Percentiles rank a stretch among this genome's conserved stretches.
Conservation (phyloP, 2,113 vertebrate genomes). For the Mirounga angustirostris region DNA sequence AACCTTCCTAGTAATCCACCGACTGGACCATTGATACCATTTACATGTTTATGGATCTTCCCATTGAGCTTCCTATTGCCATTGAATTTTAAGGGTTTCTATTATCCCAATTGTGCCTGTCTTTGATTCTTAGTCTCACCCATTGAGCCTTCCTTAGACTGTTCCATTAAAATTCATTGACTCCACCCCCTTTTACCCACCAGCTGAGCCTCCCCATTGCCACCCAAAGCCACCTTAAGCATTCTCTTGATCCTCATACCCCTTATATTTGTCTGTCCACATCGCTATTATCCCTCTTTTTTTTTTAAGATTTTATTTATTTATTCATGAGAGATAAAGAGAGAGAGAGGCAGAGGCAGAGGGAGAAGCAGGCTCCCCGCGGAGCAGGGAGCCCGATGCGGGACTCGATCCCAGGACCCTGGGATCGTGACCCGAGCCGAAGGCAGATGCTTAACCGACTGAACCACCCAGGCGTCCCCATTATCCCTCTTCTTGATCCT, state of each 20-base stretch:
- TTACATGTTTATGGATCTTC: neutral
- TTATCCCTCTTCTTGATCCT: neutral
- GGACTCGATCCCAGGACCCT: too few relatives aligned
- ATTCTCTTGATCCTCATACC: neutral
- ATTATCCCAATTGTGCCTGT: neutral
- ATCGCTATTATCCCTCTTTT: neutral
- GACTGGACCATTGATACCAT: neutral
- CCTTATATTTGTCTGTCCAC: neutral
- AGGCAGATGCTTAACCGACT: too few relatives aligned
- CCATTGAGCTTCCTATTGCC: neutral
- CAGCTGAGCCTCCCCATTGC: neutral
- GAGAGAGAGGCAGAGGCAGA: too few relatives aligned
- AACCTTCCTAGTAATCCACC: neutral
- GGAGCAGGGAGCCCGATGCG: too few relatives aligned
- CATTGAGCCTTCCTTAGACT: neutral
- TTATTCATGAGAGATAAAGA: too few relatives aligned
- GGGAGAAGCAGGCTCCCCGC: too few relatives aligned
- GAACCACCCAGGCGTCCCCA: too few relatives aligned
- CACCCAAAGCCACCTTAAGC: neutral
- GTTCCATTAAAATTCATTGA: neutral
- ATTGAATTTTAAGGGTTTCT: neutral
- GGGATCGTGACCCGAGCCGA: too few relatives aligned
- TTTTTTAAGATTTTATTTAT: too few relatives aligned
- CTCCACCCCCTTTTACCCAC: neutral
- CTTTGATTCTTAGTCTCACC: neutral